A percentile compares a stretch with the other conserved stretches of the same genome.
phyloP scores from a whole-genome alignment of 1,140 invertebrate genomes.

The Pentalonia nigronervosa region DNA sequence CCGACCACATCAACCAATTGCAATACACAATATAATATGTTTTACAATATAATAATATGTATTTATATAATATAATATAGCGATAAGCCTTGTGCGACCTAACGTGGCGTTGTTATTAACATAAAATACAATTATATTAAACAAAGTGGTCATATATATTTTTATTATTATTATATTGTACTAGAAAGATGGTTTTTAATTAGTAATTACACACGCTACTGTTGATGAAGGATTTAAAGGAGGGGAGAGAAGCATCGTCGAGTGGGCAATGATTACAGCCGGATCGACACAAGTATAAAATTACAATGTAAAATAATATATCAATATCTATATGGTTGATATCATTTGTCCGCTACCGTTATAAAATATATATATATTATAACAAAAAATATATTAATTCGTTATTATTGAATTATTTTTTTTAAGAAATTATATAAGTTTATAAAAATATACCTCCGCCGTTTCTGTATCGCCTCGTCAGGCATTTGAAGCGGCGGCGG shows the following conservation, averaged over 20 bases:
- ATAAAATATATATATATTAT: too few species aligned
- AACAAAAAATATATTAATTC: not conserved
- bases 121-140: constrained; percentile 3
- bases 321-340: too few species aligned
- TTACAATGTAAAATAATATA: not conserved
- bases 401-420: not conserved
- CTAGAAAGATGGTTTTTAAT: not conserved
- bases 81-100: not conserved
- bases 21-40: not conserved
- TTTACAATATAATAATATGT: not conserved
- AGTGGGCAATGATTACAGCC: not conserved
- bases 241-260: not conserved
- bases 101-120: not conserved
- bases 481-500: constrained; percentile 25
- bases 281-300: too few species aligned
- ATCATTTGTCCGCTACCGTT: not conserved
- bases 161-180: not conserved
- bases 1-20: constrained; percentile 17
- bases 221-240: not conserved
- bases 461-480: constrained; percentile 22
- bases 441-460: constrained; percentile 33
- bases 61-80: not conserved
- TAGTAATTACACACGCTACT: not conserved
- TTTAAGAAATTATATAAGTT: not conserved
- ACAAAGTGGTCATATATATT: not conserved